A percentile compares a stretch with the other conserved stretches of the same genome.
These are phyloP conservation scores for Drosophila kanapiae DNA, from an alignment of 1,140 invertebrate species.

Conservation along the genomic window DNA sequence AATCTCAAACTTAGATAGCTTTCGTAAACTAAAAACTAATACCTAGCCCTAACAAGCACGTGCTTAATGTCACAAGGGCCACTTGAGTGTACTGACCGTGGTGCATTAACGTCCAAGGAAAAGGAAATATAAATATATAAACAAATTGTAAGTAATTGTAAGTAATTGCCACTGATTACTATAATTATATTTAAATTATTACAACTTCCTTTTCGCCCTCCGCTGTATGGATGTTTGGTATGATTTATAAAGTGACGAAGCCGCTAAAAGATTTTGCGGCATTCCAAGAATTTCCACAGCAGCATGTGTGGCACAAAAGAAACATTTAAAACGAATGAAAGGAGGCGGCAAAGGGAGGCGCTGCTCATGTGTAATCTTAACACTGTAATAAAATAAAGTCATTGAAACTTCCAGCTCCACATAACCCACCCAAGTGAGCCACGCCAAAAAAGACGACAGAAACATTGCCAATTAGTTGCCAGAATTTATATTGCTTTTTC, in stretches of 20 bases:
- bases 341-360: neutral
- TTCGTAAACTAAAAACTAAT: too few species aligned
- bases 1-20: too few species aligned
- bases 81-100: too few species aligned
- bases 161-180: neutral
- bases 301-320: slow-evolving; percentile 52
- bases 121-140: too few species aligned
- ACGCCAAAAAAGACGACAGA: slow-evolving; percentile 16
- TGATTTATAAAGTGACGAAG: slow-evolving; percentile 79
- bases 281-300: slow-evolving; percentile 65
- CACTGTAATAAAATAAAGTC: slow-evolving; percentile 77
- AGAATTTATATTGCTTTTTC: slow-evolving; percentile 80
- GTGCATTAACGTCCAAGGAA: too few species aligned
- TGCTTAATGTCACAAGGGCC: too few species aligned
- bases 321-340: slow-evolving; percentile 5
- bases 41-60: too few species aligned
- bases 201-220: neutral
- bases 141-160: neutral
- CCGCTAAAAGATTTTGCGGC: slow-evolving; percentile 63
- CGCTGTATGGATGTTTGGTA: slow-evolving; percentile 21
- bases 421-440: slow-evolving; percentile 17
- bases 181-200: neutral
- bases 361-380: slow-evolving; percentile 38
- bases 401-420: slow-evolving; percentile 46
- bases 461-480: slow-evolving; percentile 74